phyloP scores from a whole-genome alignment of 2,113 vertebrate species.

The Prinia subflava region DNA sequence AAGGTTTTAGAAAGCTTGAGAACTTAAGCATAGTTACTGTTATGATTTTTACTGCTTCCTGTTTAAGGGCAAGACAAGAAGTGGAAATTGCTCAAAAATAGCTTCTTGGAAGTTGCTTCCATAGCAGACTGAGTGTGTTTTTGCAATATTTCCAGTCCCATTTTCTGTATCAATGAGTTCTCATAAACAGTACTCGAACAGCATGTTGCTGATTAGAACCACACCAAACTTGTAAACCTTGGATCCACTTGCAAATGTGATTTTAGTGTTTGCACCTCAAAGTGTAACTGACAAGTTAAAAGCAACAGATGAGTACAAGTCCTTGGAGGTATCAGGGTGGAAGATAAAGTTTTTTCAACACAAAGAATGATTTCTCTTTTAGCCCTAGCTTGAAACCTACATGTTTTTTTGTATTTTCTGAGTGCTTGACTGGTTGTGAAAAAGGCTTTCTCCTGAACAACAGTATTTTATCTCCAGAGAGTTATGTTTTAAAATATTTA shows the following conservation, averaged over 20 bases:
- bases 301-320: background rate
- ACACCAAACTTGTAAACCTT: background rate
- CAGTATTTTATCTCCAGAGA: background rate
- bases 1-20: background rate
- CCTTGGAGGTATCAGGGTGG: background rate
- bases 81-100: conserved; percentile 67
- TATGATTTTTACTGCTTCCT: conserved; percentile 51
- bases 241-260: background rate
- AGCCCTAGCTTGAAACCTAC: background rate
- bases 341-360: background rate
- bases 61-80: conserved; percentile 52
- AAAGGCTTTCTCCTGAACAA: background rate
- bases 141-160: conserved; percentile 15
- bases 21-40: conserved; percentile 24
- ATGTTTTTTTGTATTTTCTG: background rate
- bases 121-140: conserved; percentile 17
- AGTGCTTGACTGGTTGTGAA: background rate
- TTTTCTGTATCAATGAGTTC: conserved; percentile 40
- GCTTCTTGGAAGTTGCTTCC: conserved; percentile 53
- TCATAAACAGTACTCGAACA: background rate
- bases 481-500: background rate
- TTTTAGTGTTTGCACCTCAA: background rate
- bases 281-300: background rate
- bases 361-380: background rate
- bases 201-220: background rate